These are phyloP conservation scores for Siniperca chuatsi DNA, from an alignment of 2,113 vertebrate genomes.

Conservation along the genomic window DNA sequence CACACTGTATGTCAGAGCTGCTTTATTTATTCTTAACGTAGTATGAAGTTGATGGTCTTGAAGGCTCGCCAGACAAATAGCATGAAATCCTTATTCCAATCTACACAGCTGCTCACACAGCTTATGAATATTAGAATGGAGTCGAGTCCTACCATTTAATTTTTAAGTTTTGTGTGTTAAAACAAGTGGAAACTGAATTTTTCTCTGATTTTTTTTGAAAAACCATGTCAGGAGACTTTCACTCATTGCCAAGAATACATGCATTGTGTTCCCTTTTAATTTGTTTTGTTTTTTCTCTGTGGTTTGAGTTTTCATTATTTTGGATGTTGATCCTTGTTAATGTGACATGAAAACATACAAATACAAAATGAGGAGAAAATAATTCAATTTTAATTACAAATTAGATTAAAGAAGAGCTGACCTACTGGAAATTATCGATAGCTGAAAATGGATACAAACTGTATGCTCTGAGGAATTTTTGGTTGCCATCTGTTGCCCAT, in stretches of 20 bases:
- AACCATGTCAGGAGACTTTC: slow-evolving; percentile 38
- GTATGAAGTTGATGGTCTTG: slow-evolving; percentile 50
- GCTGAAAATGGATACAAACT: slow-evolving; percentile 50
- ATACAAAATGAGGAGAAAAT: slow-evolving; percentile 20
- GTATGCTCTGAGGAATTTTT: slow-evolving; percentile 70
- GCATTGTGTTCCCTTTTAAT: slow-evolving; percentile 54
- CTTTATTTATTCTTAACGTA: slow-evolving; percentile 75
- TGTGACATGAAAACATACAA: slow-evolving; percentile 54
- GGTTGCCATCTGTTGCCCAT: slow-evolving; percentile 79
- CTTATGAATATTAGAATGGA: slow-evolving; percentile 2
- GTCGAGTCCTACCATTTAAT: neutral
- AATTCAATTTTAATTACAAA: slow-evolving; percentile 26
- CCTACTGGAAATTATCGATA: slow-evolving; percentile 41
- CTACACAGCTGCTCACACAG: slow-evolving; percentile 47
- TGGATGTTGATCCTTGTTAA: slow-evolving; percentile 47
- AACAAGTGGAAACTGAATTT: slow-evolving; percentile 9
- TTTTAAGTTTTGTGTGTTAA: slow-evolving; percentile 25
- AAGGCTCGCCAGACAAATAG: slow-evolving; percentile 46
- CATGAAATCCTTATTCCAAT: slow-evolving; percentile 43
- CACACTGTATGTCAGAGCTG: slow-evolving; percentile 70
- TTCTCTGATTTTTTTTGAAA: slow-evolving; percentile 12
- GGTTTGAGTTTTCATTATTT: slow-evolving; percentile 59
- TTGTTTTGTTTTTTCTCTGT: slow-evolving; percentile 11
- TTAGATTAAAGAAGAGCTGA: slow-evolving; percentile 41
- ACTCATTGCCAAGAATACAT: slow-evolving; percentile 66